These are phyloP conservation scores for Ferdinandea cuprea DNA, from an alignment of 2,888 invertebrate genomes.

Conservation along the genomic window DNA sequence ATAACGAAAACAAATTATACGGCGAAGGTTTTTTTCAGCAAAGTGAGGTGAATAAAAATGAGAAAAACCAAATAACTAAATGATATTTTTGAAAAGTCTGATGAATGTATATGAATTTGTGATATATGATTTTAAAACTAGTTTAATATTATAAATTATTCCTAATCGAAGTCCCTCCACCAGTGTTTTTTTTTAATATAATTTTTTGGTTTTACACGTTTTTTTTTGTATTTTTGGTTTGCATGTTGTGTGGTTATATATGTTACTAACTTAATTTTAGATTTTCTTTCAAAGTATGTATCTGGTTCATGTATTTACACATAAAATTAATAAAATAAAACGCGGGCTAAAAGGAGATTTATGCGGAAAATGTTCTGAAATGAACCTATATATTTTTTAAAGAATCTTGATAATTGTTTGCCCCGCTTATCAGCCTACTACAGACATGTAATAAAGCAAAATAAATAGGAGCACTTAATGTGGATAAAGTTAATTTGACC, in stretches of 20 bases:
- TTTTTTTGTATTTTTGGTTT: slow-evolving; percentile 29
- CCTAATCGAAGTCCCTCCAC: slow-evolving; percentile 36
- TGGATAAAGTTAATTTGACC: too few species aligned
- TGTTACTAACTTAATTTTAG: background rate
- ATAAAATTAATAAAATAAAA: background rate
- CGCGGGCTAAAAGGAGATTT: too few species aligned
- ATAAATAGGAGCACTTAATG: too few species aligned
- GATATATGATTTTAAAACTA: slow-evolving; percentile 21
- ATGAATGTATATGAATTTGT: background rate
- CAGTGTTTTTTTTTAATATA: slow-evolving; percentile 16
- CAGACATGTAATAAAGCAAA: too few species aligned
- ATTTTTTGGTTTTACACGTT: slow-evolving; percentile 13
- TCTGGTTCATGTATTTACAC: slow-evolving; percentile 16
- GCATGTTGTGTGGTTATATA: background rate
- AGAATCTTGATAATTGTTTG: too few species aligned
- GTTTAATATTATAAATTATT: slow-evolving; percentile 7
- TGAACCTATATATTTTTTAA: too few species aligned
- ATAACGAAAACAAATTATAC: slow-evolving; percentile 3
- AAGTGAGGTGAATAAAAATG: slow-evolving; percentile 15
- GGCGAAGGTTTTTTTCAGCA: slow-evolving; percentile 11
- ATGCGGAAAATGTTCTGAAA: too few species aligned
- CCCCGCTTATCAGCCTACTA: too few species aligned
- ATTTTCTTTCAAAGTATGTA: slow-evolving; percentile 20
- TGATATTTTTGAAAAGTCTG: slow-evolving; percentile 2
- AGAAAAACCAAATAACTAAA: slow-evolving; percentile 2